Evolutionary conservation across 2,888 invertebrate genomes (phyloP).

Genomic region (Periphyllus acericola): DNA sequence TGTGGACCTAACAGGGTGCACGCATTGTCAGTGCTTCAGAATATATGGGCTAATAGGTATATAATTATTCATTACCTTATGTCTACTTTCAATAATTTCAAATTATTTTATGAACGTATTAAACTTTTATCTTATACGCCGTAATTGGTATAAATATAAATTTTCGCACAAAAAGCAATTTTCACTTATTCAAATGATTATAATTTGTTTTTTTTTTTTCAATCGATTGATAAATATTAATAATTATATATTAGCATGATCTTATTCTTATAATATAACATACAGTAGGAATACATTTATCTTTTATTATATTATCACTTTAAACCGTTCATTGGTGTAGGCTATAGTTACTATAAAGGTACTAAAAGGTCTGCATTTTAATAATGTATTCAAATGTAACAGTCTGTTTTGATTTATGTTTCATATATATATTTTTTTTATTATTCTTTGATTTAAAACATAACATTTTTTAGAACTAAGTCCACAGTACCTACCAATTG

Average conservation of each 20-base stretch:
- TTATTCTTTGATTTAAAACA: too few relatives aligned
- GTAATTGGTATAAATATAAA: not conserved
- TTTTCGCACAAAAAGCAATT: not conserved
- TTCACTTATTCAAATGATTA: not conserved
- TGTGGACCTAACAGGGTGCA: not conserved
- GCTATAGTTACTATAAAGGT: too few relatives aligned
- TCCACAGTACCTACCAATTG: too few relatives aligned
- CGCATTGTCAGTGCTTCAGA: not conserved
- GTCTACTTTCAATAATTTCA: not conserved
- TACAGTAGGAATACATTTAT: not conserved
- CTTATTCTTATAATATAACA: not conserved
- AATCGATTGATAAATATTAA: not conserved
- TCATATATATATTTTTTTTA: too few relatives aligned
- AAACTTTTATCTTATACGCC: not conserved
- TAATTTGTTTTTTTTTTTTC: not conserved
- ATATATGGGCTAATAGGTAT: not conserved
- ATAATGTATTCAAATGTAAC: too few relatives aligned
- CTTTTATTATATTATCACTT: too few relatives aligned
- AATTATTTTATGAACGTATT: not conserved
- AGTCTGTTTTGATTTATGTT: too few relatives aligned
- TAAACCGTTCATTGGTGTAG: too few relatives aligned
- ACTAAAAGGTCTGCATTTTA: too few relatives aligned
- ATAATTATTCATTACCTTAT: not conserved
- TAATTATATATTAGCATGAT: not conserved
- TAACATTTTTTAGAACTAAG: too few relatives aligned